phyloP scores from a whole-genome alignment of 2,888 invertebrate species.

The Diarsia brunnea region DNA sequence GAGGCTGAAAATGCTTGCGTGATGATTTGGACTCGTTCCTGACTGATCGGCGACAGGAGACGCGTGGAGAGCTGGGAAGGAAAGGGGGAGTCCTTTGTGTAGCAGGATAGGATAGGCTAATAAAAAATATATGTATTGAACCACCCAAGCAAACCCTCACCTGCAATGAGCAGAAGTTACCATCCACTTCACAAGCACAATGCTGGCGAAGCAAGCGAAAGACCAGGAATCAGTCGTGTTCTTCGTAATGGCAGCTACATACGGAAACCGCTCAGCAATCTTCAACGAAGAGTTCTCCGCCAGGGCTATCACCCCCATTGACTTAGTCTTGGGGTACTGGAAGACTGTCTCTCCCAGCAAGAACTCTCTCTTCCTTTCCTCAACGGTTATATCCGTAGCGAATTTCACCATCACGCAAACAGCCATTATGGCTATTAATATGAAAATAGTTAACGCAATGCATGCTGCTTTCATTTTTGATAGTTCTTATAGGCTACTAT shows the following conservation, averaged over 20 bases:
- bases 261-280: conserved; percentile 77
- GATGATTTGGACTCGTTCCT: no score
- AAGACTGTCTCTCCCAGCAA: conserved; percentile 66
- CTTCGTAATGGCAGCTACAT: conserved; percentile 81
- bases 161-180: conserved; percentile 85
- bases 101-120: no score
- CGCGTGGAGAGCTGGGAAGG: no score
- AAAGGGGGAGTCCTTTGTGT: no score
- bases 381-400: conserved; percentile 83
- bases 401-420: conserved; percentile 87
- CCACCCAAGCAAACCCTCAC: conserved; percentile 6
- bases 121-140: no score
- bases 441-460: conserved; percentile 77
- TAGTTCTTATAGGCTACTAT: neutral
- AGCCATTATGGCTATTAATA: conserved; percentile 81
- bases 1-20: no score
- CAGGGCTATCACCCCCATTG: conserved; percentile 79
- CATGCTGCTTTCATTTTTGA: conserved; percentile 82
- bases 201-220: conserved; percentile 83
- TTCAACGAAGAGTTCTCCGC: conserved; percentile 70
- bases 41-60: no score
- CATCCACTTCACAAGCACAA: conserved; percentile 82
- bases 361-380: conserved; percentile 76
- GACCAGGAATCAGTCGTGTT: conserved; percentile 78
- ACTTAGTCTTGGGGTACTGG: conserved; percentile 67